These are phyloP conservation scores for Pangasius larnaudii DNA, from an alignment of 2,797 vertebrate genomes.

Conservation along the genomic window DNA sequence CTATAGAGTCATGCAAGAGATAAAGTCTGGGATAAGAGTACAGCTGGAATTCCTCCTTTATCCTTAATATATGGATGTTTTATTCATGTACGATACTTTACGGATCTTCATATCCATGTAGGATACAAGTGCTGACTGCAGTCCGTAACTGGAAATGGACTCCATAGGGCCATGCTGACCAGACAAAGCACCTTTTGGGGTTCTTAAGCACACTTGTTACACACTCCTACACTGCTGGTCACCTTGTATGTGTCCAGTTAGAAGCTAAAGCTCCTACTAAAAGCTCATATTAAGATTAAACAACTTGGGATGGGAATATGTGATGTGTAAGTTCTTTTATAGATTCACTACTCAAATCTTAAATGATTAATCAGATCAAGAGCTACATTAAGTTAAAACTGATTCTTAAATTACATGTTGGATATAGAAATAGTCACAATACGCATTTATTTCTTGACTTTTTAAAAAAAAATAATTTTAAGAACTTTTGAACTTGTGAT, in stretches of 20 bases:
- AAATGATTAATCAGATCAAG: not conserved
- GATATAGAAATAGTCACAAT: too few species aligned
- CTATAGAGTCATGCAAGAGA: not conserved
- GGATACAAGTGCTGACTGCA: too few species aligned
- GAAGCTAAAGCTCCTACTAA: not conserved
- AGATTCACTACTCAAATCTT: not conserved
- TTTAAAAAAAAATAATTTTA: too few species aligned
- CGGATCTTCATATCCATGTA: too few species aligned
- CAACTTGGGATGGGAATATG: not conserved
- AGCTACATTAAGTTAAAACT: too few species aligned
- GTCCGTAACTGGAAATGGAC: not conserved
- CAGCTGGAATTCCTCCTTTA: not conserved
- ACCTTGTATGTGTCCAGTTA: not conserved
- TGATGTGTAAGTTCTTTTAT: not conserved
- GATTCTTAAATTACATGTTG: not conserved
- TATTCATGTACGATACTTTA: not conserved
- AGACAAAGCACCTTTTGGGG: not conserved
- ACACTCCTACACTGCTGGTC: not conserved
- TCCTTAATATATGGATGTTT: not conserved
- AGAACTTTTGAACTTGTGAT: too few species aligned
- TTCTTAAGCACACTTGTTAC: not conserved
- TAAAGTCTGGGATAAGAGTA: not conserved
- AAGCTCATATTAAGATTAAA: not conserved
- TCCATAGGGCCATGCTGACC: not conserved
- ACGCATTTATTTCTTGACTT: not conserved